Percentiles rank a stretch among this genome's conserved stretches.
phyloP scores from a whole-genome alignment of 2,113 vertebrate species.

The Vireo altiloquus region DNA sequence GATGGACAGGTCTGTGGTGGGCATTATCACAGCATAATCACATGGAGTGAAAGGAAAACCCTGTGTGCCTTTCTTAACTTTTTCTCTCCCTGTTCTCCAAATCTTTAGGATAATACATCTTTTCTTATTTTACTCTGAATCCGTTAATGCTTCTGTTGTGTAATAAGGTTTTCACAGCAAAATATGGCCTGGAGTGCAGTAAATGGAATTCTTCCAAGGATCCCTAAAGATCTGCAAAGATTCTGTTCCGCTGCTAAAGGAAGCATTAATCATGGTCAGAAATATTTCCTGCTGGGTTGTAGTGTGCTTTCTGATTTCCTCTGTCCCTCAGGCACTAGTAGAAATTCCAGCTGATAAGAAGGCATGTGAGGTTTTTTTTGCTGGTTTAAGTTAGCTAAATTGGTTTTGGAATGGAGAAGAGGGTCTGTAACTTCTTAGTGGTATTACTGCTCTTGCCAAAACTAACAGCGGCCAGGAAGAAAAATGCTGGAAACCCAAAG shows the following conservation, averaged over 20 bases:
- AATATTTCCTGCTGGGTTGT: neutral
- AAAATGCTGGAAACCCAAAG: neutral
- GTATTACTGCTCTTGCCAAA: neutral
- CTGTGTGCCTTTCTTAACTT: constrained; percentile 41
- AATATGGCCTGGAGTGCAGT: neutral
- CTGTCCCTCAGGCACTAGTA: neutral
- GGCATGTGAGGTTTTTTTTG: accelerated
- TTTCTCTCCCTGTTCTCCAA: neutral
- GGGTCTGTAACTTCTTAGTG: neutral
- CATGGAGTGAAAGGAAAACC: constrained; percentile 44
- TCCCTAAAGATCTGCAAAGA: neutral
- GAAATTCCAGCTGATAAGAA: neutral
- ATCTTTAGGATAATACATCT: constrained; percentile 41
- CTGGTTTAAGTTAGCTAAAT: neutral
- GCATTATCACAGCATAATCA: constrained; percentile 66
- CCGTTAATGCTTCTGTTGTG: neutral
- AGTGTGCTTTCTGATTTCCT: neutral
- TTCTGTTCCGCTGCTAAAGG: neutral
- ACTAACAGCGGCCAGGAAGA: neutral
- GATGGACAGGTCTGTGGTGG: constrained; percentile 62
- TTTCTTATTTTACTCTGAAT: constrained; percentile 35
- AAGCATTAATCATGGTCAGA: constrained; percentile 6
- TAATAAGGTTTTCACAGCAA: constrained; percentile 4
- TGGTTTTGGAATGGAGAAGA: neutral
- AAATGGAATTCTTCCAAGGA: neutral